Evolutionary conservation across 2,113 vertebrate species (phyloP), one percentile per base, ranked within the genome.

Genomic region (Uria lomvia): DNA sequence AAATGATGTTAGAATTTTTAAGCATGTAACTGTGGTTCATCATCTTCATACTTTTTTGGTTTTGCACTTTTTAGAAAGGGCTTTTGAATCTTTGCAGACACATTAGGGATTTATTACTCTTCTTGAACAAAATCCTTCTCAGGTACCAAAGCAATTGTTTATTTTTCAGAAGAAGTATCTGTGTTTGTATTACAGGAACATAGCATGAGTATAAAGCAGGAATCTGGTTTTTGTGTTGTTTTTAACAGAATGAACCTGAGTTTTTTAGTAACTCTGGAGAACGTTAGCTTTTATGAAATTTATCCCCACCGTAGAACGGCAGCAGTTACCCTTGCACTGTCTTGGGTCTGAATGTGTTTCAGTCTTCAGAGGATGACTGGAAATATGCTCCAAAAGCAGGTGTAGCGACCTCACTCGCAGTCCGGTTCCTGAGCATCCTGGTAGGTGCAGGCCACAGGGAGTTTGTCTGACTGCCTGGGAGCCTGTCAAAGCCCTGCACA

Each of bases 321-420:
- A 75, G 60, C 60, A 68, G 71, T 79, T 79, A 58, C 16, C 30
- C 9, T 81, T 74, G 14, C 17, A 9, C 22, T 47, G 77, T 55
- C 32, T 71, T 60, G 62, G 20, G 6, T 83, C 32, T 67, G 42
- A 55, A 18, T 21, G 3, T 53, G 21, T 77, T 92, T 77, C 36
- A 8, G 15, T 72, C 78, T 68, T 56, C 47, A 60, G 58, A 68
- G 43, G 15, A 14, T 68, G 47, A 45, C 47, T 59, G n/a, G 47
- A n/a, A 63, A 29, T 59, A 55, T 52, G 24, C 38, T 90, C 20
- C 53, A 65, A 47, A 76, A 34, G 26, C 27, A 62, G 49, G 18
- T 1, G 1, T 20, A 47, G 67, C 0, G 2, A 26, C 38, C 29
- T 78, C 19, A 3, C 66, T 66, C 0, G 0, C 5, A 6, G 18